Base-by-base conservation (phyloP, 2,113 vertebrate species). In the Corythaixoides concolor region DNA sequence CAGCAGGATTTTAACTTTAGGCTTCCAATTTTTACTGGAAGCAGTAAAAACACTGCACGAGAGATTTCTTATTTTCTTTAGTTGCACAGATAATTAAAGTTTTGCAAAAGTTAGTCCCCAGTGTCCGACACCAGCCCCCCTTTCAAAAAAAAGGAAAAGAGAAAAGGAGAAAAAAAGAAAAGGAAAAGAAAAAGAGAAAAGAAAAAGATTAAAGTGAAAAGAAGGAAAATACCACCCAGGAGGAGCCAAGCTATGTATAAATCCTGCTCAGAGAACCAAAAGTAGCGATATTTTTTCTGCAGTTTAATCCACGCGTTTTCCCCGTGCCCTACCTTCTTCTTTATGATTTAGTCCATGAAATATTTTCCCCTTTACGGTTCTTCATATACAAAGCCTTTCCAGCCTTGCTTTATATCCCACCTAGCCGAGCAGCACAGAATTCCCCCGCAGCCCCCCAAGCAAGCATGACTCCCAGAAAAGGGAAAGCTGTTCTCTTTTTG, bases 391-490 rank as follows among this genome's bases (percentile, higher is more conserved):
- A 91, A 98, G 78, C 85, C 94, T n/a, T 93, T 64, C 90, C 91
- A 90, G 90, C 77, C 92, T 94, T 74, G 12, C 62, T 96, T 91
- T 97, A 97, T 97, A 97, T 93, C 95, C 97, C 97, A 98, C 97
- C 95, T 90, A 98, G 96, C 96, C 75, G 95, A 97, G 95, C 90
- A 96, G 93, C 97, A 79, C 93, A 97, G 97, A 98, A 97, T 96
- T 97, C 97, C 97, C 97, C 97, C 97, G 96, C 97, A 97, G 97
- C 98, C 98, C 98, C 97, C 95, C 97, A 98, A 97, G 98, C 97
- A 97, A 95, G 97, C 98, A 98, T 97, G 98, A 98, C 98, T 98
- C 98, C 97, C 97, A 98, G 98, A 98, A 98, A 98, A 98, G 98
- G 98, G 97, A 98, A 98, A 98, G 98, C 96, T 90, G 97, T 95